Percentiles rank a stretch among this genome's conserved stretches.
Evolutionary conservation across 2,113 vertebrate genomes (phyloP).

Genomic region (Mugil cephalus): DNA sequence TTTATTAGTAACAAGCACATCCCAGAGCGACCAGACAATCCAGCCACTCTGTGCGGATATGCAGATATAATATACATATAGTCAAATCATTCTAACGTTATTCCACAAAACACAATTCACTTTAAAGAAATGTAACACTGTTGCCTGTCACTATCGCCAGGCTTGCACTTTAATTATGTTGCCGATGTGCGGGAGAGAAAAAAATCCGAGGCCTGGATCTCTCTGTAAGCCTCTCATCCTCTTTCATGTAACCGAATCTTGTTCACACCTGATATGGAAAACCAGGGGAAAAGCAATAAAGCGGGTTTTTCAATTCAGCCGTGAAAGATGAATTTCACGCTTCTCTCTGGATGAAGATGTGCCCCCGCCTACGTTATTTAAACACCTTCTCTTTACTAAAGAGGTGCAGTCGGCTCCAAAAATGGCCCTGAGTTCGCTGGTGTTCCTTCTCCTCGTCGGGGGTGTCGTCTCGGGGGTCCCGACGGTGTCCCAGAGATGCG

Average conservation of each 20-base stretch:
- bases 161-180: constrained; percentile 24
- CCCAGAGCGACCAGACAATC: too few species aligned
- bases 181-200: constrained; percentile 10
- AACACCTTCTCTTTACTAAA: constrained; percentile 33
- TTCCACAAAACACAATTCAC: too few species aligned
- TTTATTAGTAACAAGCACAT: too few species aligned
- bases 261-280: constrained; percentile 50
- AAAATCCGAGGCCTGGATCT: constrained; percentile 9
- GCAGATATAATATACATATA: too few species aligned
- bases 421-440: constrained; percentile 66
- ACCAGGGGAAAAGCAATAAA: background rate
- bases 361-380: constrained; percentile 71
- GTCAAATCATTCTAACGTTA: too few species aligned
- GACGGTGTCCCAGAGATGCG: constrained; percentile 80
- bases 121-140: too few species aligned
- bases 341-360: constrained; percentile 36
- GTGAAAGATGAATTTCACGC: constrained; percentile 56
- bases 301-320: constrained; percentile 33
- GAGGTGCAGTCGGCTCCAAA: constrained; percentile 36
- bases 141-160: background rate
- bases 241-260: constrained; percentile 56
- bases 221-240: constrained; percentile 25
- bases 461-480: constrained; percentile 10
- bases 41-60: too few species aligned
- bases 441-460: constrained; percentile 46